These are phyloP conservation scores for Ochotona curzoniae DNA, from an alignment of 2,113 vertebrate genomes.

Conservation along the genomic window DNA sequence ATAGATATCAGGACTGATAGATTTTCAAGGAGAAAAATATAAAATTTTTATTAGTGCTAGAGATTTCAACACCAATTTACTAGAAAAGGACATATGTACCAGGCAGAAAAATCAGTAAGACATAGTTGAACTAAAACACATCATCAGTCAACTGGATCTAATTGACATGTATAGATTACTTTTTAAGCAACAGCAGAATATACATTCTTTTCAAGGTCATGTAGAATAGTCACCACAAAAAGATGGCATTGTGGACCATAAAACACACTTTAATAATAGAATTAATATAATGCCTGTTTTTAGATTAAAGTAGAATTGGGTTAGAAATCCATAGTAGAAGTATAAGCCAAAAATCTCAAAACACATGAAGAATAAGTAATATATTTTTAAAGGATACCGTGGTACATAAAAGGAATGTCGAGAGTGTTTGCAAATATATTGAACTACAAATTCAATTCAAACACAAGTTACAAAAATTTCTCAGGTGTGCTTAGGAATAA, in stretches of 20 bases:
- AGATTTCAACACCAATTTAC: neutral
- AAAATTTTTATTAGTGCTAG: neutral
- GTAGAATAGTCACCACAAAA: neutral
- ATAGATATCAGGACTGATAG: neutral
- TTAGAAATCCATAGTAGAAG: neutral
- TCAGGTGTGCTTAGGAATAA: too few relatives aligned
- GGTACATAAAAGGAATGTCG: neutral
- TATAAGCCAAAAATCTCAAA: neutral
- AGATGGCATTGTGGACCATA: neutral
- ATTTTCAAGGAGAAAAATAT: neutral
- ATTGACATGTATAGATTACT: neutral
- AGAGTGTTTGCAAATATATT: neutral
- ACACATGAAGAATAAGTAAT: neutral
- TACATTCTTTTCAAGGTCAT: neutral
- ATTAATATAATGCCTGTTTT: neutral
- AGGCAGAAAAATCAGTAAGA: neutral
- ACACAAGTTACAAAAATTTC: neutral
- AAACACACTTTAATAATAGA: neutral
- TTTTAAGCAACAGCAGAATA: neutral
- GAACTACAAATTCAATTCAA: neutral
- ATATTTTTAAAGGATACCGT: neutral
- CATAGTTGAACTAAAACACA: too few relatives aligned
- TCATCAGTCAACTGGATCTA: too few relatives aligned
- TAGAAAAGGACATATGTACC: neutral
- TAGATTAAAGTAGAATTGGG: neutral